Percentiles rank a stretch among this genome's conserved stretches.
Conservation (phyloP, 1,140 invertebrate genomes). For the Drosophila pectinifera region DNA sequence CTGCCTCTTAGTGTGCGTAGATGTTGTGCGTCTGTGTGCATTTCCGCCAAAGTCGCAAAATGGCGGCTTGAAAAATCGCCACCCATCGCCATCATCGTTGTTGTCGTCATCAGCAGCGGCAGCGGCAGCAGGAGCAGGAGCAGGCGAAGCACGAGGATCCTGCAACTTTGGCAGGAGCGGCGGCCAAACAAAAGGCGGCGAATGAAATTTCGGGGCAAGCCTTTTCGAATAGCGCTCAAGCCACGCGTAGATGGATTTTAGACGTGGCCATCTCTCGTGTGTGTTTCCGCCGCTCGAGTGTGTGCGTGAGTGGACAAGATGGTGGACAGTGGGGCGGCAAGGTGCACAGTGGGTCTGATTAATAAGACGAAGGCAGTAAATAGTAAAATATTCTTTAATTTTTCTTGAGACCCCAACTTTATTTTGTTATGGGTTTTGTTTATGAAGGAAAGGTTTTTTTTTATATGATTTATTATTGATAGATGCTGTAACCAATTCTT, state of each 20-base stretch:
- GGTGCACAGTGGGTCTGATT: constrained; percentile 17
- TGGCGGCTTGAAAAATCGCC: constrained; percentile 76
- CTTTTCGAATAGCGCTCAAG: constrained; percentile 56
- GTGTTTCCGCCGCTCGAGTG: background rate
- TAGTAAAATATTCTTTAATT: background rate
- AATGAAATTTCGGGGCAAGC: constrained; percentile 66
- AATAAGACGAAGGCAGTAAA: no score
- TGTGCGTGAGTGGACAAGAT: constrained; percentile 39
- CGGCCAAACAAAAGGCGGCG: constrained; percentile 59
- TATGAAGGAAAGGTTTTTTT: background rate
- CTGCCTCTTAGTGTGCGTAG: constrained; percentile 11
- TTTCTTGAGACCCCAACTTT: background rate
- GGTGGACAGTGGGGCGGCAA: constrained; percentile 37
- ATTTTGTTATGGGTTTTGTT: no score
- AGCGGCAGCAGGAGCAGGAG: constrained; percentile 21
- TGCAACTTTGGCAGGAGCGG: constrained; percentile 36
- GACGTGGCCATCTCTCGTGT: constrained; percentile 43
- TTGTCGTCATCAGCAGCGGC: constrained; percentile 31
- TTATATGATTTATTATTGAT: background rate
- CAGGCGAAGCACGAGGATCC: constrained; percentile 29
- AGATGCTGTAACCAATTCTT: no score
- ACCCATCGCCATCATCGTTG: constrained; percentile 30
- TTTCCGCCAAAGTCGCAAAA: constrained; percentile 82
- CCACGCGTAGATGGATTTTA: constrained; percentile 59
- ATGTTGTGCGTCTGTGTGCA: constrained; percentile 42